These are phyloP conservation scores for Anabacerthia variegaticeps DNA, from an alignment of 2,797 vertebrate genomes.

Conservation along the genomic window DNA sequence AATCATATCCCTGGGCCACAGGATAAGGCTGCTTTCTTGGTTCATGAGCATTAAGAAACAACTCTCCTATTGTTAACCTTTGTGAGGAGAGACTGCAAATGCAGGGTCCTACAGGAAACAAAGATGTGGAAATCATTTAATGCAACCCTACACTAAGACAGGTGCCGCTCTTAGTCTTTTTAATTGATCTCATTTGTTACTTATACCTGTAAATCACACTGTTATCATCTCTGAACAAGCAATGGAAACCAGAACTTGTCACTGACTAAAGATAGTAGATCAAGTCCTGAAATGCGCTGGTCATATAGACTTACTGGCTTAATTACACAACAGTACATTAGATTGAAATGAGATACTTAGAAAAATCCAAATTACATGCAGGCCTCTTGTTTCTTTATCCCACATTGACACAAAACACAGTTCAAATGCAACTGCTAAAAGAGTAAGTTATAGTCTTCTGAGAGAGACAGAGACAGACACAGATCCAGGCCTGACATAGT, in stretches of 20 bases:
- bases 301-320: constrained; percentile 87
- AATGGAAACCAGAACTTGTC: constrained; percentile 82
- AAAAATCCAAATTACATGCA: constrained; percentile 96
- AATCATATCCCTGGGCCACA: constrained; percentile 80
- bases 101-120: constrained; percentile 84
- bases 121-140: constrained; percentile 88
- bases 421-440: constrained; percentile 78
- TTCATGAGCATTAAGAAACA: constrained; percentile 88
- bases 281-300: constrained; percentile 66
- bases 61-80: constrained; percentile 84
- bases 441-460: constrained; percentile 30
- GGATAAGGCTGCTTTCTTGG: constrained; percentile 84
- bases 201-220: constrained; percentile 90
- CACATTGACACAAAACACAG: constrained; percentile 84
- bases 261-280: constrained; percentile 74
- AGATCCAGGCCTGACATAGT: not conserved
- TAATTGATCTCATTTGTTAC: constrained; percentile 99
- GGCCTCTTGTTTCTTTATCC: constrained; percentile 91
- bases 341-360: constrained; percentile 86
- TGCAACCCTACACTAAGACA: constrained; percentile 90
- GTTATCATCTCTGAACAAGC: constrained; percentile 84
- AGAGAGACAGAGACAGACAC: constrained; percentile 1
- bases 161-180: constrained; percentile 90
- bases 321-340: constrained; percentile 85
- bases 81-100: constrained; percentile 83